These are phyloP conservation scores for Euphonia xanthogaster DNA, from an alignment of 2,797 vertebrate genomes.

Conservation along the genomic window DNA sequence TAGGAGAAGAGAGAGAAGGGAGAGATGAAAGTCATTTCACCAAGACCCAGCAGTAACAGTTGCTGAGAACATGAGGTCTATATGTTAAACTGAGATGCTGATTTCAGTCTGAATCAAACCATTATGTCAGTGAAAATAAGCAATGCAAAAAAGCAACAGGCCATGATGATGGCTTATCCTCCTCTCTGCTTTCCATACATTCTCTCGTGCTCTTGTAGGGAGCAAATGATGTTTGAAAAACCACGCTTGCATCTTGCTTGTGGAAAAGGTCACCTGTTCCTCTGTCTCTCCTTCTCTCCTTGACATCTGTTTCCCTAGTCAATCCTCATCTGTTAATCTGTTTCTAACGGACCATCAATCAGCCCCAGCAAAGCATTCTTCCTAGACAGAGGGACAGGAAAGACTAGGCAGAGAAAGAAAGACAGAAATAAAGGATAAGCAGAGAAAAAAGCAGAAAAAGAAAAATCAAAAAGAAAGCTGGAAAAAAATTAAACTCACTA, in stretches of 20 bases:
- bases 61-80: not conserved
- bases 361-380: slow-evolving; percentile 21
- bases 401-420: not conserved
- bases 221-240: not conserved
- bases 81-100: slow-evolving; percentile 49
- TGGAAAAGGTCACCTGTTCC: slow-evolving; percentile 57
- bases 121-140: slow-evolving; percentile 21
- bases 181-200: not conserved
- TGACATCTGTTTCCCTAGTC: slow-evolving; percentile 59
- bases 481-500: not conserved
- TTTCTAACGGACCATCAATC: slow-evolving; percentile 71
- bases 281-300: not conserved
- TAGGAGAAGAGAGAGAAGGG: not conserved
- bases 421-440: not conserved
- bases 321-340: slow-evolving; percentile 67
- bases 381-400: not conserved
- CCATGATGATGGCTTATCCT: not conserved
- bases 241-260: not conserved
- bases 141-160: not conserved
- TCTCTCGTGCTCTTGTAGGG: not conserved
- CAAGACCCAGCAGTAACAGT: not conserved
- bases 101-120: slow-evolving; percentile 17
- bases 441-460: not conserved
- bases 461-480: not conserved
- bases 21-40: not conserved